These are phyloP conservation scores for Pyxicephalus adspersus DNA, from an alignment of 2,113 vertebrate species.

Conservation along the genomic window DNA sequence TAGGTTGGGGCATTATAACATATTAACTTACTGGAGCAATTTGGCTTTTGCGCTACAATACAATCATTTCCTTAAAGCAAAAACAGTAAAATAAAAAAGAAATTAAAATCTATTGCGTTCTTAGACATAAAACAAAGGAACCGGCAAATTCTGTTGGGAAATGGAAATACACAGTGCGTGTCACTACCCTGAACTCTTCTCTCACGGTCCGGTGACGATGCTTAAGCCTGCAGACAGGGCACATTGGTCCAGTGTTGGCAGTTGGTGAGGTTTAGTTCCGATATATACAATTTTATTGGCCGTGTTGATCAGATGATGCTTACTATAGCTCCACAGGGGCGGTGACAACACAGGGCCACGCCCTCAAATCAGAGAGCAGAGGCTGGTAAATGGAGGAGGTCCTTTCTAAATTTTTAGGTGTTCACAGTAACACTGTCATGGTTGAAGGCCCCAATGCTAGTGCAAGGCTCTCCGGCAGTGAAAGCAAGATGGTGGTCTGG, in stretches of 20 bases:
- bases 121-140: neutral
- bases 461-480: constrained; percentile 1
- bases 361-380: neutral
- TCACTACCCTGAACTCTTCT: neutral
- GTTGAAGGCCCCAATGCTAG: neutral
- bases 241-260: no score
- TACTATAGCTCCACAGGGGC: neutral
- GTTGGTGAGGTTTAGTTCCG: neutral
- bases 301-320: neutral
- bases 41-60: neutral
- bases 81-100: no score
- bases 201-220: no score
- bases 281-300: neutral
- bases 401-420: neutral
- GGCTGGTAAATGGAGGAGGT: neutral
- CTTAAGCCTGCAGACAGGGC: no score
- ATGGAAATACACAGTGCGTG: neutral
- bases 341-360: neutral
- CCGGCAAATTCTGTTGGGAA: neutral
- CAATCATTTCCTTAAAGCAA: constrained; percentile 3
- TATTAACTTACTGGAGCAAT: no score
- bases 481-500: neutral
- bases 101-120: no score
- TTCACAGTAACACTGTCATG: constrained; percentile 13
- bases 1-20: no score